Percentiles rank a stretch among this genome's conserved stretches.
These are phyloP conservation scores for Ciconia maguari DNA, from an alignment of 2,113 vertebrate species.

Conservation along the genomic window DNA sequence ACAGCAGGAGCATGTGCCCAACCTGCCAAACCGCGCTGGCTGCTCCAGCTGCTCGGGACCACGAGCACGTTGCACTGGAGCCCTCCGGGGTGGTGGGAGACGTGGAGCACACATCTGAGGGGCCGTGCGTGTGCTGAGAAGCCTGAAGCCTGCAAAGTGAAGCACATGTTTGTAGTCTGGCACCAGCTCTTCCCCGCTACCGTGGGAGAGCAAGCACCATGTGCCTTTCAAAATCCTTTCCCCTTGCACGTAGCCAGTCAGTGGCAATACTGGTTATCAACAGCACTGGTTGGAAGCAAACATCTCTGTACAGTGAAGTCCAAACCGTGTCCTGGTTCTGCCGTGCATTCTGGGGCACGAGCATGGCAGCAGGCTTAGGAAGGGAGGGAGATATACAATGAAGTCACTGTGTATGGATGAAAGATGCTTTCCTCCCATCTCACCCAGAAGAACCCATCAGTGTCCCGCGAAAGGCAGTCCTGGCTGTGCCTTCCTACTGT, in stretches of 20 bases:
- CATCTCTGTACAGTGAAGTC: slow-evolving; percentile 24
- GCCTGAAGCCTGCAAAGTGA: neutral
- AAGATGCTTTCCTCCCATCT: slow-evolving; percentile 55
- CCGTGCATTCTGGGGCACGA: neutral
- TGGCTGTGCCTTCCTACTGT: slow-evolving; percentile 26
- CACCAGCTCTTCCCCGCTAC: neutral
- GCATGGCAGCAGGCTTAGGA: slow-evolving; percentile 29
- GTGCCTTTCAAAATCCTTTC: neutral
- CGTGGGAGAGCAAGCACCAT: neutral
- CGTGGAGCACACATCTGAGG: accelerated
- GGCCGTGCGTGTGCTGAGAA: neutral
- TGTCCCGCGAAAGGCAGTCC: slow-evolving; percentile 55
- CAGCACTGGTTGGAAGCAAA: neutral
- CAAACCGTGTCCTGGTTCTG: slow-evolving; percentile 25
- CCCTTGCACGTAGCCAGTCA: neutral
- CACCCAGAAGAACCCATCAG: slow-evolving; percentile 63
- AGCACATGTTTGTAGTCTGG: neutral
- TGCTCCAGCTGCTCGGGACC: neutral
- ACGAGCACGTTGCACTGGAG: accelerated
- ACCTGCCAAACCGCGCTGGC: accelerated
- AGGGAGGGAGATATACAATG: slow-evolving; percentile 45
- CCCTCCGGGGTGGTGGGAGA: neutral
- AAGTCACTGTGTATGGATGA: slow-evolving; percentile 55
- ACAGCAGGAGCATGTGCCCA: neutral
- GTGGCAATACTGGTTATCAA: neutral